Evolutionary conservation across 2,888 invertebrate species (phyloP).

Genomic region (Macrophya alboannulata): DNA sequence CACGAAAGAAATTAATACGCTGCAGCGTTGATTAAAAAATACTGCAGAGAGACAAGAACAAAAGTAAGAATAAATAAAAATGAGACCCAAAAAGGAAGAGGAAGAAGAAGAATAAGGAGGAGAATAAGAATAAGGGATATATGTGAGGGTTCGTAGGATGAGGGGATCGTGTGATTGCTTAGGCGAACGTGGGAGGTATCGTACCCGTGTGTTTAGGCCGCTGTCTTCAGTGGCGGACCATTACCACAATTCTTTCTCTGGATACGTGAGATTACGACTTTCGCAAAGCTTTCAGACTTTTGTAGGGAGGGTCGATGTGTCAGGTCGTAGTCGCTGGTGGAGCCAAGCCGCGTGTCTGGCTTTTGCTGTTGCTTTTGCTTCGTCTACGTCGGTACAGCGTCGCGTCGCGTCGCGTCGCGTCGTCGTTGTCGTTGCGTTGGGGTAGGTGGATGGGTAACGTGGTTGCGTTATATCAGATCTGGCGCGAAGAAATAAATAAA

Average conservation of each 20-base stretch:
- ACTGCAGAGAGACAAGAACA: not conserved
- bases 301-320: conserved; percentile 32
- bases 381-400: not conserved
- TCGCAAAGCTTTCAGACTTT: conserved; percentile 46
- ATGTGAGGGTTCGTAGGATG: not conserved
- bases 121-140: not conserved
- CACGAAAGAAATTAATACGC: not conserved
- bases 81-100: not conserved
- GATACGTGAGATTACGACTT: conserved; percentile 51
- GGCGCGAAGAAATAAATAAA: not conserved
- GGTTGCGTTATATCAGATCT: conserved; percentile 26
- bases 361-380: not conserved
- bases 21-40: not conserved
- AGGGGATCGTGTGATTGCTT: conserved; percentile 23
- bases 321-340: conserved; percentile 11
- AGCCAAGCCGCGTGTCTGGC: conserved; percentile 35
- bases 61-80: not conserved
- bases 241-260: conserved; percentile 49
- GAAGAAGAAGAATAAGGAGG: not conserved
- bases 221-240: conserved; percentile 37
- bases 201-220: conserved; percentile 33
- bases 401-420: not conserved
- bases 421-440: not conserved
- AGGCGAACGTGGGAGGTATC: conserved; percentile 22
- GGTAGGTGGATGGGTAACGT: not conserved